Evolutionary conservation across 1,140 invertebrate genomes (phyloP).

Genomic region (Phocides pigmalion): DNA sequence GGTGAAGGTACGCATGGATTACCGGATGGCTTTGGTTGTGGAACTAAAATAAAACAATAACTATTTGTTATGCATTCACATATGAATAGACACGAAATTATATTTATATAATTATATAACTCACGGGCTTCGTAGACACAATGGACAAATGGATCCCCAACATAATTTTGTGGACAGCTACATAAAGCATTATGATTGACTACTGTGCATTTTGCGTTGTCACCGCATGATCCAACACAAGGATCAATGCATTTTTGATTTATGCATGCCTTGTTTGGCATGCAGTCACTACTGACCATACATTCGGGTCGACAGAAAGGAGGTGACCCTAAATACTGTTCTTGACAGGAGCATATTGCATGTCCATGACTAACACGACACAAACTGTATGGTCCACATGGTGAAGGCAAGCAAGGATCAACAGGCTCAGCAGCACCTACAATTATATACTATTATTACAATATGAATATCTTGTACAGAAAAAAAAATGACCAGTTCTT

Average conservation of each 20-base stretch:
- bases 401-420: conserved; percentile 87
- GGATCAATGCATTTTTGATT: conserved; percentile 91
- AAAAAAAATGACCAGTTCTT: not conserved
- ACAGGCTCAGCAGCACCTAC: conserved; percentile 77
- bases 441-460: conserved; percentile 44
- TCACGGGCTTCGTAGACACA: conserved; percentile 86
- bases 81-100: too few relatives aligned
- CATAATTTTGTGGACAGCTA: conserved; percentile 87
- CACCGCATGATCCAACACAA: conserved; percentile 89
- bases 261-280: conserved; percentile 88
- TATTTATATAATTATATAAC: too few relatives aligned
- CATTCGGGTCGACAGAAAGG: conserved; percentile 90
- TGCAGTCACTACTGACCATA: conserved; percentile 89
- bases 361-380: conserved; percentile 87
- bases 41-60: conserved; percentile 66
- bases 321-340: conserved; percentile 88
- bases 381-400: conserved; percentile 89
- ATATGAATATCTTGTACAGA: conserved; percentile 19
- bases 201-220: conserved; percentile 89
- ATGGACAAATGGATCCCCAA: conserved; percentile 89
- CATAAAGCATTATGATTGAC: conserved; percentile 92
- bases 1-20: conserved; percentile 90
- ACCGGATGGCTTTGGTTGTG: conserved; percentile 67
- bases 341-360: conserved; percentile 89
- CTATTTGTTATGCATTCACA: too few relatives aligned